These are phyloP conservation scores for Hoplodrina ambigua DNA, from an alignment of 2,888 invertebrate genomes.

Conservation along the genomic window DNA sequence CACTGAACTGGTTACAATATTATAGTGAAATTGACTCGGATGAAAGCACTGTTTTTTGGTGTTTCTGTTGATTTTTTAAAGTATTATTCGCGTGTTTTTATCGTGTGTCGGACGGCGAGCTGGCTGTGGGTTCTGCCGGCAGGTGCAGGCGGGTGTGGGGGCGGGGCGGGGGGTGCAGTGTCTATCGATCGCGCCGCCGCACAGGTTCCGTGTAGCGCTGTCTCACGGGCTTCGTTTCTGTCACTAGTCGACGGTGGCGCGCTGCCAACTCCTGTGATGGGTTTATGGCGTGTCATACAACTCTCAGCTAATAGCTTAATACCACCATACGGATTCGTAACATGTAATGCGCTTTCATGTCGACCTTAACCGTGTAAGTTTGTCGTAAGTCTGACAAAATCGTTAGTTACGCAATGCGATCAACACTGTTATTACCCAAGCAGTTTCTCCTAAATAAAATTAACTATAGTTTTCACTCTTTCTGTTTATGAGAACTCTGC, in stretches of 20 bases:
- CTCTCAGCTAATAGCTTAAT: constrained; percentile 77
- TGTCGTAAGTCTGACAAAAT: constrained; percentile 22
- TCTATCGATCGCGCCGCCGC: constrained; percentile 88
- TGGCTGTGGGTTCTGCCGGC: constrained; percentile 73
- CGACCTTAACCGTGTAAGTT: constrained; percentile 37
- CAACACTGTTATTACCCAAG: constrained; percentile 3
- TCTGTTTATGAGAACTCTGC: constrained; percentile 19
- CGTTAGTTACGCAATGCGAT: constrained; percentile 15
- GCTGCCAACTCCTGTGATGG: constrained; percentile 82
- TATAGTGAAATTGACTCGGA: constrained; percentile 70
- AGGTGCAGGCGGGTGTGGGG: constrained; percentile 75
- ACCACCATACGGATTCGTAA: constrained; percentile 60
- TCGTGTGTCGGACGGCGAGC: constrained; percentile 71
- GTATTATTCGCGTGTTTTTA: constrained; percentile 68
- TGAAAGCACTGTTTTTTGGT: constrained; percentile 66
- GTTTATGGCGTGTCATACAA: constrained; percentile 78
- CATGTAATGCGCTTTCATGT: constrained; percentile 36
- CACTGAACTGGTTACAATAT: constrained; percentile 68
- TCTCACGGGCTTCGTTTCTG: constrained; percentile 81
- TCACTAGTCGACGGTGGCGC: constrained; percentile 81
- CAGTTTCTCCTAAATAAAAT: constrained; percentile 6
- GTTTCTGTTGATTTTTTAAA: constrained; percentile 66
- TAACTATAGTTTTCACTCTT: constrained; percentile 15
- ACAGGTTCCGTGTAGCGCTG: constrained; percentile 81
- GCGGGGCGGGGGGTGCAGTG: constrained; percentile 77